Evolutionary conservation across 2,113 vertebrate species (phyloP).

Genomic region (Ibidorhyncha struthersii): DNA sequence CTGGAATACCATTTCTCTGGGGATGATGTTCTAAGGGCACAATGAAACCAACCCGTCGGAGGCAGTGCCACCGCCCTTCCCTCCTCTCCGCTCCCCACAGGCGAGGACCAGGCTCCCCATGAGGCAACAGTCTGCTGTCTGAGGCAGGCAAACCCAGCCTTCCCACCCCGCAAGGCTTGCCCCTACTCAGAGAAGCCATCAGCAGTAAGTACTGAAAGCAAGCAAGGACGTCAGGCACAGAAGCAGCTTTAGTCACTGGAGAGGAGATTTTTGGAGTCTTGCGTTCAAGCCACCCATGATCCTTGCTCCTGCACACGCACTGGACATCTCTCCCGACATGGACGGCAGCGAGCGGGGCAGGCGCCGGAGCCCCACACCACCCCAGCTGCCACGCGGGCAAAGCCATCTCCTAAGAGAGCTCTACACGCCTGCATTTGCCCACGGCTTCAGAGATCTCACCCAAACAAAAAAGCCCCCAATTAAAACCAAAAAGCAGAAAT

Average conservation of each 20-base stretch:
- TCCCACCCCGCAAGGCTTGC: background rate
- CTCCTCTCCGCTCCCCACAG: background rate
- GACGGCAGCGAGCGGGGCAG: background rate
- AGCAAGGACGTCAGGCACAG: background rate
- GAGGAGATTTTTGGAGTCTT: background rate
- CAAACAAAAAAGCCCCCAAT: background rate
- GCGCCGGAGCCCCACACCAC: background rate
- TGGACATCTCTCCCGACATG: accelerated
- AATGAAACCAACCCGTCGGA: background rate
- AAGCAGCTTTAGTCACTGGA: background rate
- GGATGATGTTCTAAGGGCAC: background rate
- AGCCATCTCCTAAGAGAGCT: background rate
- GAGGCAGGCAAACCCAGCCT: background rate
- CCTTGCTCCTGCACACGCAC: background rate
- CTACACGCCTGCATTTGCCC: background rate
- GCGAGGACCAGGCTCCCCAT: background rate
- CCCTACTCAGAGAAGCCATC: background rate
- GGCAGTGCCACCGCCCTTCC: background rate
- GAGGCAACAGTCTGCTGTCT: background rate
- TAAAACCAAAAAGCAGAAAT: background rate
- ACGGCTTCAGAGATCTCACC: background rate
- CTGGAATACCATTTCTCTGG: conserved; percentile 36
- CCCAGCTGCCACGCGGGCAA: accelerated
- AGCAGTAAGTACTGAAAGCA: background rate
- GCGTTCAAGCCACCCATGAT: background rate